A percentile compares a stretch with the other conserved stretches of the same genome.
These are phyloP conservation scores for Cheilosia soror DNA, from an alignment of 2,888 invertebrate genomes.

Conservation along the genomic window DNA sequence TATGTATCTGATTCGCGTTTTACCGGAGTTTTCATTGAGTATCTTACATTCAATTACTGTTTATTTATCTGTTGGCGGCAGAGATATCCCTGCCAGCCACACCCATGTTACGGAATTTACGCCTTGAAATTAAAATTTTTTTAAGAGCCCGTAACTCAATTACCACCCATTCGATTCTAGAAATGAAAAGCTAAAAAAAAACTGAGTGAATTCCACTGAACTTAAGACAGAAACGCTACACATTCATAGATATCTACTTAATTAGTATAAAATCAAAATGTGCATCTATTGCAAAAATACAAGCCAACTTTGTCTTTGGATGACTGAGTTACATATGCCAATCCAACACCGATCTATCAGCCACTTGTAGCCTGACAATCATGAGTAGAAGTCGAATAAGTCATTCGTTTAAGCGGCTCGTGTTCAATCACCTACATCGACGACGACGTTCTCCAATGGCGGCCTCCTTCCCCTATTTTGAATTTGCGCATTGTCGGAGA, in stretches of 20 bases:
- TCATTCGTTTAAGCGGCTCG: conserved; percentile 41
- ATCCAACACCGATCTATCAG: conserved; percentile 43
- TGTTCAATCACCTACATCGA: conserved; percentile 50
- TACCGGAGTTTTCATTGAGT: no score
- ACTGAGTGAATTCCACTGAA: background rate
- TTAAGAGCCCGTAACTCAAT: no score
- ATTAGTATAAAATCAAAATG: conserved; percentile 27
- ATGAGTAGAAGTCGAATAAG: conserved; percentile 34
- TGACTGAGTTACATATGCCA: conserved; percentile 24
- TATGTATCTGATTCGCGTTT: no score
- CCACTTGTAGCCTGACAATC: conserved; percentile 44
- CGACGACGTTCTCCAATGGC: conserved; percentile 30
- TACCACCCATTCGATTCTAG: no score
- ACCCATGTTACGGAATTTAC: no score
- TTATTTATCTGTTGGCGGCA: no score
- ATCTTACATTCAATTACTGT: no score
- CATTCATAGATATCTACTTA: conserved; percentile 9
- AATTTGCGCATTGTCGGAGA: conserved; percentile 36
- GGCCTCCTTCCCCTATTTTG: conserved; percentile 20
- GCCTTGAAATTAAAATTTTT: no score
- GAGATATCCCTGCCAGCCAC: no score
- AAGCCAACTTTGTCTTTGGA: conserved; percentile 4
- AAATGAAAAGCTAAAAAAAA: background rate
- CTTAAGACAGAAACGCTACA: background rate
- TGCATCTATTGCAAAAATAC: conserved; percentile 20